Evolutionary conservation across 2,797 vertebrate species (phyloP), one percentile per base, ranked within the genome.

Genomic region (Xiphophorus birchmanni): DNA sequence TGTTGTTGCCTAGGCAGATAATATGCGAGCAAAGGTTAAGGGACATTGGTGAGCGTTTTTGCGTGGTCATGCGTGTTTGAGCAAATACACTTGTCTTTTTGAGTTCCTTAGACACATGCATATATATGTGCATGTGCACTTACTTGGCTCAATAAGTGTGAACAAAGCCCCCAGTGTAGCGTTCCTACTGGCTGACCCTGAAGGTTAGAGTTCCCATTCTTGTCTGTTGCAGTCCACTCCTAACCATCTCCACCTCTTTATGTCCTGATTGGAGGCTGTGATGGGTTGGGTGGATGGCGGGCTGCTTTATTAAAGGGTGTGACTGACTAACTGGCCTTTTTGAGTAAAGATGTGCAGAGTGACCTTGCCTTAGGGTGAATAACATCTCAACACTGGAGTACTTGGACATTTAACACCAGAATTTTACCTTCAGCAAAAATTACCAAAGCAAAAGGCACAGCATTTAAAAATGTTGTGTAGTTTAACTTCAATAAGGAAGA

Each of bases 221-320:
- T 73, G 78, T 82, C 85, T 86, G 77, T 65, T 79, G 82, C 44
- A 15, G 79, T 83, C 80, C 85, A 87, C 78, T 86, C 86, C 81
- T 78, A 86, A 85, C 77, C 71, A 88, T 86, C 83, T 88, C 89
- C 78, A 69, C 80, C 82, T 86, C 80, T 90, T 87, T 89, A 78
- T 86, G 83, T 87, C 79, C 77, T 91, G 86, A 93, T 93, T 94
- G 90, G 81, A 91, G 89, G 82, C 77, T 80, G 12, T 81, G 85
- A 87, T 87, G 83, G 81, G 81, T 77, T 88, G 81, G 84, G 42
- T 45, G 26, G 69, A 72, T 87, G 92, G 82, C 89, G 1, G 71
- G 17, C 92, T 87, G 78, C 86, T 89, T 93, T 93, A 94, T 94
- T 93, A 94, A 91, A 94, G 90, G 93, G 92, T 93, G 92, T 87